A percentile compares a stretch with the other conserved stretches of the same genome.
These are phyloP conservation scores for Ametastegia equiseti DNA, from an alignment of 2,888 invertebrate species.

Conservation along the genomic window DNA sequence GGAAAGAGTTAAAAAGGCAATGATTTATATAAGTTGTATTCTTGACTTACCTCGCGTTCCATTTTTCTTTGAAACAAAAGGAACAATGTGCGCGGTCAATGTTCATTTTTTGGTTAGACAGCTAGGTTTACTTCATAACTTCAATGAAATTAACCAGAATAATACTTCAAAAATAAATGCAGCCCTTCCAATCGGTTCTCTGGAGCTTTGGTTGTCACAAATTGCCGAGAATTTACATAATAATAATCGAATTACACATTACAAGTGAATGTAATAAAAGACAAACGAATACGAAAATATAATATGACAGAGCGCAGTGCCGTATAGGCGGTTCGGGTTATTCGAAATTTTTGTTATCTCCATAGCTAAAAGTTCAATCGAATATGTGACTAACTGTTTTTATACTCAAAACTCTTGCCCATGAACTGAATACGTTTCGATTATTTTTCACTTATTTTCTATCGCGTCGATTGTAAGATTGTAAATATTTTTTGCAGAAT, in stretches of 20 bases:
- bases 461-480: background rate
- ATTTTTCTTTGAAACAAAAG: background rate
- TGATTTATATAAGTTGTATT: background rate
- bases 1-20: background rate
- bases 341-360: background rate
- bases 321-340: background rate
- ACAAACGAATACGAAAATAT: background rate
- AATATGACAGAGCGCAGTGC: background rate
- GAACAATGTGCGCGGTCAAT: background rate
- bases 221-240: background rate
- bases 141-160: background rate
- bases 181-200: background rate
- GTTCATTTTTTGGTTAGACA: background rate
- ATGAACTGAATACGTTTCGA: background rate
- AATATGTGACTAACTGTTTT: background rate
- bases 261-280: background rate
- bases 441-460: background rate
- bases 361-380: background rate
- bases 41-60: conserved; percentile 13
- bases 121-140: background rate
- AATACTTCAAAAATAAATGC: too few species aligned
- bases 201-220: background rate
- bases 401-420: background rate
- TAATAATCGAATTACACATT: background rate
- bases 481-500: background rate